Conservation (phyloP, 2,113 vertebrate species). For the Oceanodroma tethys region DNA sequence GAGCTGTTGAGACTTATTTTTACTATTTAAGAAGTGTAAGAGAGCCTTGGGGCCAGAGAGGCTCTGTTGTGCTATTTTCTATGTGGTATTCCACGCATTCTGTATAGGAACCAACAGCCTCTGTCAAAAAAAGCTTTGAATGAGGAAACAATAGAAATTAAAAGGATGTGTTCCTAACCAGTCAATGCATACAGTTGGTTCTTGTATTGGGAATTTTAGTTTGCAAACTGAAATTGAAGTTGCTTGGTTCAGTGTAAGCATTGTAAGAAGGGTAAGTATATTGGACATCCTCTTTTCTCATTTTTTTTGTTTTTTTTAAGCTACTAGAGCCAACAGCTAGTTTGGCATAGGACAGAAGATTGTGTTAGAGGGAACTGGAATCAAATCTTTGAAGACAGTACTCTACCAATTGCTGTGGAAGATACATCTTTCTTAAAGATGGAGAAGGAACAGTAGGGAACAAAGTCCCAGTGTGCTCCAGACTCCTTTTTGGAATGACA, state of each 20-base stretch:
- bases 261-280: background rate
- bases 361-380: background rate
- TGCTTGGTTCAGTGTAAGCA: accelerated
- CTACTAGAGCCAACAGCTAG: background rate
- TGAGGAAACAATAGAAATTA: background rate
- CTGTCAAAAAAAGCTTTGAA: background rate
- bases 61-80: background rate
- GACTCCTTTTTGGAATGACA: background rate
- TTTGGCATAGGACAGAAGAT: background rate
- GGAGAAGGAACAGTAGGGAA: background rate
- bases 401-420: background rate
- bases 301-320: background rate
- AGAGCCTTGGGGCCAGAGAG: background rate
- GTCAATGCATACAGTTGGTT: accelerated
- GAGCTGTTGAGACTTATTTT: background rate
- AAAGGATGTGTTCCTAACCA: background rate
- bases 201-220: background rate
- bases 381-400: background rate
- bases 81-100: background rate
- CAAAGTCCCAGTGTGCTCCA: accelerated
- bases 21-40: background rate
- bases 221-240: background rate
- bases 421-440: background rate
- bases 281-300: background rate
- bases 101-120: background rate